Evolutionary conservation across 2,113 vertebrate species (phyloP).

Genomic region (Hassar affinis): DNA sequence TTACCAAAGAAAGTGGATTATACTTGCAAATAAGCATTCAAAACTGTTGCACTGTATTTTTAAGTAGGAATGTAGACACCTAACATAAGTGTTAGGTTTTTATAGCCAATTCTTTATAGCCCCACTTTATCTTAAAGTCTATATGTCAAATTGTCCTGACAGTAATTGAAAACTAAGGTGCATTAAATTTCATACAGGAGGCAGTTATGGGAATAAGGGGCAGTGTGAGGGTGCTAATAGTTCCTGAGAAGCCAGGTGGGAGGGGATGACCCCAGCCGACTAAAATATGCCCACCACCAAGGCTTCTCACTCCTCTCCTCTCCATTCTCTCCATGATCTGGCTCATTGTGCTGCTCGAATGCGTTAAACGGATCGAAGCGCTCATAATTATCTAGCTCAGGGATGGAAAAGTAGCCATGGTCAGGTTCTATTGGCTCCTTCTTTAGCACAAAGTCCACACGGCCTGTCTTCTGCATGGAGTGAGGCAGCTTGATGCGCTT

Average conservation of each 20-base stretch:
- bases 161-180: background rate
- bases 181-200: background rate
- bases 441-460: conserved; percentile 84
- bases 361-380: conserved; percentile 75
- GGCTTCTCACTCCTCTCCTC: conserved; percentile 80
- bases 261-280: conserved; percentile 76
- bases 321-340: conserved; percentile 47
- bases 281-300: conserved; percentile 98
- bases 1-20: too few relatives aligned
- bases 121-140: background rate
- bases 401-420: conserved; percentile 69
- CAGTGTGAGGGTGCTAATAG: conserved; percentile 56
- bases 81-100: background rate
- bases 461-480: conserved; percentile 77
- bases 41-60: too few relatives aligned
- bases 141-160: background rate
- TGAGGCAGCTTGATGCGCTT: conserved; percentile 84
- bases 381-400: conserved; percentile 65
- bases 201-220: background rate
- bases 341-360: conserved; percentile 68
- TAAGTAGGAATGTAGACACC: too few relatives aligned
- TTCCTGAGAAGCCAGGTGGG: conserved; percentile 89
- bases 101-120: background rate
- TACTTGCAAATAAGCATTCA: too few relatives aligned
- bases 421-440: conserved; percentile 70